Percentiles rank a stretch among this genome's conserved stretches.
Conservation (phyloP, 2,888 invertebrate genomes). For the Achlya flavicornis region DNA sequence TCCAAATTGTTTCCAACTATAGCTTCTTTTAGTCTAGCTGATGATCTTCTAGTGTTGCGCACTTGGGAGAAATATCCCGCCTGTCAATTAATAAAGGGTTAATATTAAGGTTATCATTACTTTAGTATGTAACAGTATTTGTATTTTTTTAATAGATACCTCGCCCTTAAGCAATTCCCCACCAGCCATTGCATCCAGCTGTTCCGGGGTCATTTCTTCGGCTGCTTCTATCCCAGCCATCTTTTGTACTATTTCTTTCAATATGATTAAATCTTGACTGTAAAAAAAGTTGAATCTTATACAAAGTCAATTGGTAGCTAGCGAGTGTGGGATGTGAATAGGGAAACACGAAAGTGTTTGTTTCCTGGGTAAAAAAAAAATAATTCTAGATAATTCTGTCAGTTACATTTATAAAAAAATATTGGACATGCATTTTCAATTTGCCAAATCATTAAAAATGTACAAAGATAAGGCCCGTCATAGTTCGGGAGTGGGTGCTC, state of each 20-base stretch:
- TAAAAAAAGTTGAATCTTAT: slow-evolving; percentile 22
- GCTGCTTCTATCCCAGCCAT: slow-evolving; percentile 99
- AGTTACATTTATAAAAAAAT: too few species aligned
- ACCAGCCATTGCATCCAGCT: slow-evolving; percentile 98
- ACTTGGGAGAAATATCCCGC: slow-evolving; percentile 99
- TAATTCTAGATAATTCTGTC: too few species aligned
- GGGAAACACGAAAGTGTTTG: too few species aligned
- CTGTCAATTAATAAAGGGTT: slow-evolving; percentile 70
- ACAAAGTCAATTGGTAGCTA: too few species aligned
- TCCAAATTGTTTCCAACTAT: slow-evolving; percentile 96
- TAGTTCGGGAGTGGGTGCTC: too few species aligned
- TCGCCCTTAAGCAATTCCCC: slow-evolving; percentile 97
- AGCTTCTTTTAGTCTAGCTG: slow-evolving; percentile 96
- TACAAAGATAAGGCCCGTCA: too few species aligned
- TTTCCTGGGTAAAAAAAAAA: too few species aligned
- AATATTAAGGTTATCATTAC: background rate
- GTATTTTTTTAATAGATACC: slow-evolving; percentile 74
- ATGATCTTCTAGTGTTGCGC: slow-evolving; percentile 97
- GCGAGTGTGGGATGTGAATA: too few species aligned
- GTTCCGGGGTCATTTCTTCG: slow-evolving; percentile 98
- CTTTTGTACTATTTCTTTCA: slow-evolving; percentile 99
- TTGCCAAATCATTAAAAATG: too few species aligned
- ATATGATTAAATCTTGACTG: slow-evolving; percentile 94
- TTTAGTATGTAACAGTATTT: background rate
- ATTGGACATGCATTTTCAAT: too few species aligned